Conservation (phyloP, 2,797 vertebrate genomes). For the Rhincodon typus region DNA sequence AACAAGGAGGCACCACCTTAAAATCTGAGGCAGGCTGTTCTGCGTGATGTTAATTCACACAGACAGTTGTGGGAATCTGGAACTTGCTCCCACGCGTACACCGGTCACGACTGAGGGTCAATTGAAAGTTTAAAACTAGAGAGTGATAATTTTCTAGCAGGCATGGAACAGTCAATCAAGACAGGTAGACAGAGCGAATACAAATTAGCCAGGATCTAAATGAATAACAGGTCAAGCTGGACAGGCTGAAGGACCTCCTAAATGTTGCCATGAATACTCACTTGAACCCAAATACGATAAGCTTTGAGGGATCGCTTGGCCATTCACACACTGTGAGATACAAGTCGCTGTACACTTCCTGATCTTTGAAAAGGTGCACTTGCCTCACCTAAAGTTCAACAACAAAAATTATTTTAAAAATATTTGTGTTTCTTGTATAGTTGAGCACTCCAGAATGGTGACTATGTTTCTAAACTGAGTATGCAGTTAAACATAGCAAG, state of each 20-base stretch:
- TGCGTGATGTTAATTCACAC: not conserved
- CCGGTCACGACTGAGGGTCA: not conserved
- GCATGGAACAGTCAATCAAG: not conserved
- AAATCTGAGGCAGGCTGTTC: not conserved
- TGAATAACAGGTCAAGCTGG: not conserved
- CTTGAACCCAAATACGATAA: slow-evolving; percentile 94
- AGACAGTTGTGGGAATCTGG: not conserved
- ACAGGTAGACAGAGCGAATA: not conserved
- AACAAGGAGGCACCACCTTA: not conserved
- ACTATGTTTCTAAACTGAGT: not conserved
- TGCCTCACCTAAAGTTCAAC: slow-evolving; percentile 69
- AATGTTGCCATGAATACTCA: slow-evolving; percentile 52
- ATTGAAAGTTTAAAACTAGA: not conserved
- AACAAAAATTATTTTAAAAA: not conserved
- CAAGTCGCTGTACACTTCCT: slow-evolving; percentile 87
- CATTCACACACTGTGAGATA: slow-evolving; percentile 90
- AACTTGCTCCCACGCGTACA: not conserved
- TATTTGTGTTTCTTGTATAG: accelerated
- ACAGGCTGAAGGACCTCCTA: not conserved
- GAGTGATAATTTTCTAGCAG: not conserved
- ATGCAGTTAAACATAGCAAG: not conserved
- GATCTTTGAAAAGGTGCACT: slow-evolving; percentile 82
- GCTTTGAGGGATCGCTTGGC: slow-evolving; percentile 85
- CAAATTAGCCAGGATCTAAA: not conserved
- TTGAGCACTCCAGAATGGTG: not conserved